These are phyloP conservation scores for Procapra przewalskii DNA, from an alignment of 2,113 vertebrate species.

Conservation along the genomic window DNA sequence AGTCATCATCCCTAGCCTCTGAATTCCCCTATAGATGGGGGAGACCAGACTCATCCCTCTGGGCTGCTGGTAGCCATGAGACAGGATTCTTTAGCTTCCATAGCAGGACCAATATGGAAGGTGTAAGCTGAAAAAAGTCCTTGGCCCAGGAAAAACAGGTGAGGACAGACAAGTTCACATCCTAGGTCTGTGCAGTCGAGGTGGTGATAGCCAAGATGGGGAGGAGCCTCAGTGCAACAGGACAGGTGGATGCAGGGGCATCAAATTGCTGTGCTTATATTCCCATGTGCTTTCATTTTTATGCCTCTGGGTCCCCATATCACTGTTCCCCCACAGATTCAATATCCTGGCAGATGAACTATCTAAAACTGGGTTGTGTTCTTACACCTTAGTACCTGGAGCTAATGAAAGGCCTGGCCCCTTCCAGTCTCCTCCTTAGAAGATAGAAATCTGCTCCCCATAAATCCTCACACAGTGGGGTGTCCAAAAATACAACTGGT, in stretches of 20 bases:
- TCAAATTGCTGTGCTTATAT: background rate
- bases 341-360: background rate
- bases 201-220: background rate
- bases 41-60: background rate
- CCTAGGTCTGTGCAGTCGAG: background rate
- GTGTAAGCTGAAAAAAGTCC: background rate
- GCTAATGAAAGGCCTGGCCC: background rate
- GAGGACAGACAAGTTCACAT: background rate
- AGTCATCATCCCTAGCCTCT: background rate
- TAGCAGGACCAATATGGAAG: background rate
- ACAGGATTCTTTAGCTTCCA: background rate
- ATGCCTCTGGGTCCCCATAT: background rate
- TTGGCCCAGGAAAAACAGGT: background rate
- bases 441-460: background rate
- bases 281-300: background rate
- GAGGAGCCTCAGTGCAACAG: background rate
- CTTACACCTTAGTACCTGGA: background rate
- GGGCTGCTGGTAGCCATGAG: too few relatives aligned
- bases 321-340: background rate
- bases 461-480: background rate
- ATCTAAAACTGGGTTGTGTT: background rate
- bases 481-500: background rate
- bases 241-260: background rate
- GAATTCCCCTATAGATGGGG: background rate
- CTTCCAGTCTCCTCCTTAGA: background rate